These are phyloP conservation scores for Hoplias malabaricus DNA, from an alignment of 2,113 vertebrate species.

Conservation along the genomic window DNA sequence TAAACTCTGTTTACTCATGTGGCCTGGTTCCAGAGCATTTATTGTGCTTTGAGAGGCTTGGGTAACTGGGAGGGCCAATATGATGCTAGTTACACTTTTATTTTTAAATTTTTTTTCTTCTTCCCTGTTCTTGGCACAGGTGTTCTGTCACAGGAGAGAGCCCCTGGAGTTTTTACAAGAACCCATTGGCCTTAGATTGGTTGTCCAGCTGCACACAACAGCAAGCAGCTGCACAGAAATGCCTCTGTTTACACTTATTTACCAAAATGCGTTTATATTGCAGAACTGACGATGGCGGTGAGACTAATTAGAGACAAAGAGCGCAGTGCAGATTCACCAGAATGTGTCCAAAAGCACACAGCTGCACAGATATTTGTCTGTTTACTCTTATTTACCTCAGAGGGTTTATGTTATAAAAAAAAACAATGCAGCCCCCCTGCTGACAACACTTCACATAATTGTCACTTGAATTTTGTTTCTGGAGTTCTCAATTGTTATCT, in stretches of 20 bases:
- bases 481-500: not conserved
- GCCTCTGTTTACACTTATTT: slow-evolving; percentile 73
- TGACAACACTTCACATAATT: not conserved
- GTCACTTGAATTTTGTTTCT: not conserved
- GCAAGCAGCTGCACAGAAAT: slow-evolving; percentile 68
- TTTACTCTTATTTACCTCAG: slow-evolving; percentile 26
- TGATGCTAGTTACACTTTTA: slow-evolving; percentile 7
- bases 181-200: slow-evolving; percentile 63
- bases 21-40: slow-evolving; percentile 46
- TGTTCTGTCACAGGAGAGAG: slow-evolving; percentile 47
- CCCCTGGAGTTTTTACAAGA: slow-evolving; percentile 69
- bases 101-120: slow-evolving; percentile 42
- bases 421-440: slow-evolving; percentile 1
- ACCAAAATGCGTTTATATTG: slow-evolving; percentile 71
- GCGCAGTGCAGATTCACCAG: slow-evolving; percentile 10
- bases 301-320: slow-evolving; percentile 34
- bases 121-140: slow-evolving; percentile 61
- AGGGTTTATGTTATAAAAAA: slow-evolving; percentile 5
- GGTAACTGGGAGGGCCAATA: slow-evolving; percentile 14
- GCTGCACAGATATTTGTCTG: slow-evolving; percentile 31
- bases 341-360: slow-evolving; percentile 31
- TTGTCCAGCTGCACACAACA: slow-evolving; percentile 57
- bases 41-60: slow-evolving; percentile 18
- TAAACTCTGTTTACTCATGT: slow-evolving; percentile 56
- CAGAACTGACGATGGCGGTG: slow-evolving; percentile 51